Evolutionary conservation across 2,888 invertebrate species (phyloP).

Genomic region (Spisula subtruncata): DNA sequence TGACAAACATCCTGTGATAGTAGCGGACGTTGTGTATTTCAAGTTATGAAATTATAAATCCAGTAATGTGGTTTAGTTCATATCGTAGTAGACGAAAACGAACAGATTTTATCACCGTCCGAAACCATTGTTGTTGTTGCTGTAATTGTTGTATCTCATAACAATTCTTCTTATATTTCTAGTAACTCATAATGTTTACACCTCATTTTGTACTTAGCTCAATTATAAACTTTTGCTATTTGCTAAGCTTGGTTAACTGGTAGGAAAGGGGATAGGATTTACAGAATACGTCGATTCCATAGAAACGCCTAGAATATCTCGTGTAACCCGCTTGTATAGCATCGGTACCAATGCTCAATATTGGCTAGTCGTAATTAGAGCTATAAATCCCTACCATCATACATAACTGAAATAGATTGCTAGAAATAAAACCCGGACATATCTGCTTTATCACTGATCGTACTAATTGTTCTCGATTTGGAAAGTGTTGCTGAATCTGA

Average conservation of each 20-base stretch:
- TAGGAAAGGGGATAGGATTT: background rate
- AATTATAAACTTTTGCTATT: background rate
- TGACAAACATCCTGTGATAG: no score
- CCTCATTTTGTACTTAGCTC: background rate
- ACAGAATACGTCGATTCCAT: no score
- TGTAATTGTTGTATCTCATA: no score
- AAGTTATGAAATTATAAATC: background rate
- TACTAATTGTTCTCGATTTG: slow-evolving; percentile 7
- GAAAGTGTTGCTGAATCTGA: background rate
- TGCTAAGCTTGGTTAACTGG: background rate
- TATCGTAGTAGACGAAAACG: background rate
- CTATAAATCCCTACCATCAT: background rate
- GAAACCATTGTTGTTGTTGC: no score
- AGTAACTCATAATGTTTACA: background rate
- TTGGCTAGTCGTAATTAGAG: background rate
- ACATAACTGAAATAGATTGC: slow-evolving; percentile 24
- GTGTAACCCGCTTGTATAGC: no score
- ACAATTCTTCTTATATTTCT: no score
- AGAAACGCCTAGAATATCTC: no score
- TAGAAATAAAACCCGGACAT: background rate
- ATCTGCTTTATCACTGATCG: background rate
- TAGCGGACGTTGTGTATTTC: no score
- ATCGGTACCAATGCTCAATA: no score
- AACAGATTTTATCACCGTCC: background rate
- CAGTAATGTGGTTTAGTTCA: background rate